phyloP scores from a whole-genome alignment of 2,888 invertebrate species.

The Lasioglossum zephyrum region DNA sequence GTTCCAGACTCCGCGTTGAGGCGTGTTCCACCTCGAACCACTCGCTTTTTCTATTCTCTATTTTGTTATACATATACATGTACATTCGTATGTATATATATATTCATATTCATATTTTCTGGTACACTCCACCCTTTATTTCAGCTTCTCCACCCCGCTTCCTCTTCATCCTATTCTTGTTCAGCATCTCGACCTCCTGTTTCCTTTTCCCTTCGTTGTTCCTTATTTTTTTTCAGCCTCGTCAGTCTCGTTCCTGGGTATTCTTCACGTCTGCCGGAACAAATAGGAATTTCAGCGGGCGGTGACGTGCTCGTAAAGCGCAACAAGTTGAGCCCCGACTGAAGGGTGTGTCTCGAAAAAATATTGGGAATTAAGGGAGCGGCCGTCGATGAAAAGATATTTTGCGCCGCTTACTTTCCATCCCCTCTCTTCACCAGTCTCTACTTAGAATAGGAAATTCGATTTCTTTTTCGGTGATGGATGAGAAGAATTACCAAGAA shows the following conservation, averaged over 20 bases:
- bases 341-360: conserved; percentile 67
- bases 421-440: conserved; percentile 7
- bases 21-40: conserved; percentile 39
- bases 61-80: background rate
- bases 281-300: conserved; percentile 71
- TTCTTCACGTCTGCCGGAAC: conserved; percentile 62
- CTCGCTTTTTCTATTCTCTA: conserved; percentile 4
- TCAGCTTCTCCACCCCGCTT: background rate
- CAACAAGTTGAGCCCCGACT: conserved; percentile 69
- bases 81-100: background rate
- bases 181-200: background rate
- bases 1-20: conserved; percentile 61
- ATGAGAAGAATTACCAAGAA: background rate
- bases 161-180: background rate
- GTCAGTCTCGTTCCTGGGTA: conserved; percentile 35
- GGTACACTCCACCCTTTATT: background rate
- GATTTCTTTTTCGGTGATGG: background rate
- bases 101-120: background rate
- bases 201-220: background rate
- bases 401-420: conserved; percentile 27
- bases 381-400: conserved; percentile 35
- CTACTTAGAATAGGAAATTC: background rate
- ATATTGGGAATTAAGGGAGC: conserved; percentile 68
- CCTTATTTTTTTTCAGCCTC: conserved; percentile 35
- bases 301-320: conserved; percentile 72